Evolutionary conservation across 37 sponge, comb jelly and placozoan species (phyloP).

Genomic region (Diacarnus erythraeanus): DNA sequence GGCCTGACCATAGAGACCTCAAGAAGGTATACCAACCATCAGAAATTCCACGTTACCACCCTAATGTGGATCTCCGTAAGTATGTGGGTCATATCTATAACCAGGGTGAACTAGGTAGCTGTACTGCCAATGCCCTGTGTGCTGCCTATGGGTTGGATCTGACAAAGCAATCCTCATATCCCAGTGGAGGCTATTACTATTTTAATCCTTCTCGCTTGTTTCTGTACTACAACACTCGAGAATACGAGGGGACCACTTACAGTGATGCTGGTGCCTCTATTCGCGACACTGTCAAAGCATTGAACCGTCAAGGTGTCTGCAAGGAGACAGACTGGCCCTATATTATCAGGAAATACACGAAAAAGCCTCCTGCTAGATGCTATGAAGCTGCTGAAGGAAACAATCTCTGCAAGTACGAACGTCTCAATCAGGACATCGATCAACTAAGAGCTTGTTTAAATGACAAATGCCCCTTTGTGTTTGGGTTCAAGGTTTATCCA

Average conservation of each 20-base stretch:
- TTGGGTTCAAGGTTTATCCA: conserved; percentile 4
- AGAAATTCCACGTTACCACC: neutral
- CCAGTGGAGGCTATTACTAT: neutral
- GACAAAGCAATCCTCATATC: neutral
- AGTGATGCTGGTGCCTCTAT: conserved; percentile 9
- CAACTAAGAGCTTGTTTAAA: conserved; percentile 10
- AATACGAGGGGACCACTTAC: neutral
- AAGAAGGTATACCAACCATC: neutral
- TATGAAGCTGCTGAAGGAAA: conserved; percentile 11
- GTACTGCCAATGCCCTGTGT: conserved; percentile 31
- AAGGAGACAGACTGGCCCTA: conserved; percentile 17
- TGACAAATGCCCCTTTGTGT: conserved; percentile 15
- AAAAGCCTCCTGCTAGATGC: neutral
- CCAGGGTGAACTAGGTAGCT: conserved; percentile 6
- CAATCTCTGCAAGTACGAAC: conserved; percentile 13
- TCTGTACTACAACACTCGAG: conserved; percentile 24
- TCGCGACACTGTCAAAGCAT: conserved; percentile 14
- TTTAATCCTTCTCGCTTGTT: conserved; percentile 23
- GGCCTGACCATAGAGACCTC: neutral
- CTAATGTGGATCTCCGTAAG: conserved; percentile 6
- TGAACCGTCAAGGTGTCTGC: conserved; percentile 21
- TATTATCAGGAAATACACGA: neutral
- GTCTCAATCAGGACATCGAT: conserved; percentile 5
- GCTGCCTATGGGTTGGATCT: conserved; percentile 7
- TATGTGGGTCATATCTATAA: conserved; percentile 6